These are phyloP conservation scores for Siniperca chuatsi DNA, from an alignment of 2,113 vertebrate genomes.

Conservation along the genomic window DNA sequence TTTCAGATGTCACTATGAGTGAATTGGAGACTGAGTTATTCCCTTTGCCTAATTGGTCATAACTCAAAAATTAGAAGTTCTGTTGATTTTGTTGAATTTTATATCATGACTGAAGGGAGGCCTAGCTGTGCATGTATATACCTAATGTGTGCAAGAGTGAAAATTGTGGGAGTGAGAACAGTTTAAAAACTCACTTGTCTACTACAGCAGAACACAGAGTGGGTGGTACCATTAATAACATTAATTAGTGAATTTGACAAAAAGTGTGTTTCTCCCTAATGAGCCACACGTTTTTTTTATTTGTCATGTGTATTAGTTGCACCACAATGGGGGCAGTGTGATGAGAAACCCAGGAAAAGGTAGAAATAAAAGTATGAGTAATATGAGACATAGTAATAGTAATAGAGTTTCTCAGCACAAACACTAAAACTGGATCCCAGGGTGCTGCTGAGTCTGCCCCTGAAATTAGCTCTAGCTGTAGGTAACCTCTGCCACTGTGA, in stretches of 20 bases:
- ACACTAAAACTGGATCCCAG: slow-evolving; percentile 40
- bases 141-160: background rate
- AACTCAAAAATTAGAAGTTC: slow-evolving; percentile 5
- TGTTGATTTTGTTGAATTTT: background rate
- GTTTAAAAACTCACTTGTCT: background rate
- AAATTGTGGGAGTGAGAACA: background rate
- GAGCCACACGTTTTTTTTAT: background rate
- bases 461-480: slow-evolving; percentile 72
- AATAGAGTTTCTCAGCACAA: slow-evolving; percentile 23
- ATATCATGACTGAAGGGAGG: background rate
- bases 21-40: slow-evolving; percentile 3
- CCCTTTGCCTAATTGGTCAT: slow-evolving; percentile 7
- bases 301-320: background rate
- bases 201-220: background rate
- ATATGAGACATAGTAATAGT: slow-evolving; percentile 17
- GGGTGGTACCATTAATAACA: background rate
- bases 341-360: background rate
- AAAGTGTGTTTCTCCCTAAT: background rate
- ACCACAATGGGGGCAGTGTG: rapidly evolving
- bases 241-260: background rate
- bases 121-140: background rate
- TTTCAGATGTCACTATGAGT: slow-evolving; percentile 1
- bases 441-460: slow-evolving; percentile 36
- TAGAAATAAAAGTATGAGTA: slow-evolving; percentile 1
- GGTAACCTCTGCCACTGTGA: slow-evolving; percentile 64